These are phyloP conservation scores for Trachops cirrhosus DNA, from an alignment of 2,797 vertebrate genomes.

Conservation along the genomic window DNA sequence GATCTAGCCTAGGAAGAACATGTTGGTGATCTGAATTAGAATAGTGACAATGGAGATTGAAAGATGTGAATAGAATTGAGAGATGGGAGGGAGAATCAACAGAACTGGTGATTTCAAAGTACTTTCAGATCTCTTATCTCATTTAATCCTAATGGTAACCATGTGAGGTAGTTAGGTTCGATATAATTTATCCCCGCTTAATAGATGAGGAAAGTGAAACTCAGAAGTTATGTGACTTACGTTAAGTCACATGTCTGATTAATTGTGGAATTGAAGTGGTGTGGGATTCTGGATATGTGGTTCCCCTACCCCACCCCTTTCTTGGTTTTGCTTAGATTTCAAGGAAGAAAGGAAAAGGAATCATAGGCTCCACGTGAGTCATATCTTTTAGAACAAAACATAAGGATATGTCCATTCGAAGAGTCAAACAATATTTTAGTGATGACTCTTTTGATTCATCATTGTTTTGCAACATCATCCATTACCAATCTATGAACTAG, in stretches of 20 bases:
- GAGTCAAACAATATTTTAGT: slow-evolving; percentile 46
- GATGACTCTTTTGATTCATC: slow-evolving; percentile 44
- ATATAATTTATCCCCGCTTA: not conserved
- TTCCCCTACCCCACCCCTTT: not conserved
- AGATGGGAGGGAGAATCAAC: not conserved
- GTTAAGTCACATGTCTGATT: not conserved
- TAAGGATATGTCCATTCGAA: slow-evolving; percentile 21
- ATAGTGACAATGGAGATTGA: not conserved
- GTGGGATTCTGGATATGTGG: not conserved
- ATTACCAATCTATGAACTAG: slow-evolving; percentile 39
- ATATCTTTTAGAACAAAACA: slow-evolving; percentile 37
- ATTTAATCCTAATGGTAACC: not conserved
- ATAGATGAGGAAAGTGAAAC: slow-evolving; percentile 3
- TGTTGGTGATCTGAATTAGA: not conserved
- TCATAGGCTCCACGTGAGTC: slow-evolving; percentile 2
- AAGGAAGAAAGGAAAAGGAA: slow-evolving; percentile 37
- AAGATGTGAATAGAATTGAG: not conserved
- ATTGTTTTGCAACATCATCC: slow-evolving; percentile 39
- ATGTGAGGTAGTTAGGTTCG: not conserved
- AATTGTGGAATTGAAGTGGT: not conserved
- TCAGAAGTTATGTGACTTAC: not conserved
- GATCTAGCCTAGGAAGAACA: not conserved
- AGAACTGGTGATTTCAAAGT: not conserved
- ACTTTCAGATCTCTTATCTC: not conserved
- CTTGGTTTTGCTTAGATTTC: slow-evolving; percentile 34